These are phyloP conservation scores for Tursiops truncatus DNA, from an alignment of 2,113 vertebrate species.

Conservation along the genomic window DNA sequence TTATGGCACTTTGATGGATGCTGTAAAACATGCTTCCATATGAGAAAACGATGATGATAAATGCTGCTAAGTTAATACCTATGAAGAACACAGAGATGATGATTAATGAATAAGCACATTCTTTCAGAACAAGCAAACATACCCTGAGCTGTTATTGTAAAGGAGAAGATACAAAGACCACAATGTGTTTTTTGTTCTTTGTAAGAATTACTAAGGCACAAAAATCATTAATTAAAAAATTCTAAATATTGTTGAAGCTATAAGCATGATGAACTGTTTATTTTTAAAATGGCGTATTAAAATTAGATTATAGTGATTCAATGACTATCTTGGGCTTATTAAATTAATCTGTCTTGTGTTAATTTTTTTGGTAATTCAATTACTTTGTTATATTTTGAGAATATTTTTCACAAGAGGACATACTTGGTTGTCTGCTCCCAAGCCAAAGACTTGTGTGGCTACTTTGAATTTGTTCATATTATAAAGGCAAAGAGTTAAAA, in stretches of 20 bases:
- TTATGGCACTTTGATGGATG: conserved; percentile 92
- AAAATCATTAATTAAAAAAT: background rate
- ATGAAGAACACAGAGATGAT: conserved; percentile 66
- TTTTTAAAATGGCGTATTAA: conserved; percentile 37
- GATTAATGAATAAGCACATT: background rate
- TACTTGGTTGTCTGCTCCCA: background rate
- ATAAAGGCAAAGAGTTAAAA: background rate
- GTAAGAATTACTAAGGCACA: background rate
- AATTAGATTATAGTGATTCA: background rate
- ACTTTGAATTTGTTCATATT: background rate
- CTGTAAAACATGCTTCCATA: conserved; percentile 99
- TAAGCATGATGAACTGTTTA: background rate
- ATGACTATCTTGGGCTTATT: background rate
- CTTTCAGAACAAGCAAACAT: background rate
- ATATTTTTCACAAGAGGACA: conserved; percentile 20
- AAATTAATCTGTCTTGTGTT: background rate
- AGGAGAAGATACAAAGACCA: background rate
- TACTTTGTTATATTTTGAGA: background rate
- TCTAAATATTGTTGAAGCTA: background rate
- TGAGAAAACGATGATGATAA: conserved; percentile 95
- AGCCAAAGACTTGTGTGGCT: background rate
- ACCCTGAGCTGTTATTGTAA: background rate
- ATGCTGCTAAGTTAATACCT: conserved; percentile 97
- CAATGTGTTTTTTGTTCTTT: background rate
- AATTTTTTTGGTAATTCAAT: background rate